A percentile compares a stretch with the other conserved stretches of the same genome.
Evolutionary conservation across 2,888 invertebrate genomes (phyloP).

Genomic region (Hyposoter didymator): DNA sequence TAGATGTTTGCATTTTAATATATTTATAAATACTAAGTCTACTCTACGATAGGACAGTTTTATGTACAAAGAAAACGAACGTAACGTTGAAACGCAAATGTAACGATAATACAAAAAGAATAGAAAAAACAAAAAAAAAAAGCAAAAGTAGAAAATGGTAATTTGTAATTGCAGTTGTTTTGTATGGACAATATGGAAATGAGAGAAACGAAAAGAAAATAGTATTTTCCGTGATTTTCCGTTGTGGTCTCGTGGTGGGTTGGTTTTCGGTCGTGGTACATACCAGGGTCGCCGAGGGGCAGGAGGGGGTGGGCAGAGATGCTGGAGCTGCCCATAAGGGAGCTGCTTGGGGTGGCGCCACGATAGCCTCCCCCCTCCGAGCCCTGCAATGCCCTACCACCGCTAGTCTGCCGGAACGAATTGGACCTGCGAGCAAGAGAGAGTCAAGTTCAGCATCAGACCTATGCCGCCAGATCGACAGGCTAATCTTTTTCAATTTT

Average conservation of each 20-base stretch:
- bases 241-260: slow-evolving; percentile 70
- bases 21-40: slow-evolving; percentile 65
- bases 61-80: slow-evolving; percentile 70
- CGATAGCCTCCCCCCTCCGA: slow-evolving; percentile 89
- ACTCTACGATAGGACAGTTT: slow-evolving; percentile 72
- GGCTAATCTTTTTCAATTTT: slow-evolving; percentile 70
- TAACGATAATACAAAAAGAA: slow-evolving; percentile 71
- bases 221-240: slow-evolving; percentile 50
- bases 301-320: slow-evolving; percentile 97
- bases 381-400: slow-evolving; percentile 86
- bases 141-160: background rate
- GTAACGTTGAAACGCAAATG: slow-evolving; percentile 68
- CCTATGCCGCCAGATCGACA: slow-evolving; percentile 82
- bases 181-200: slow-evolving; percentile 60
- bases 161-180: slow-evolving; percentile 1
- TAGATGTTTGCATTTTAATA: background rate
- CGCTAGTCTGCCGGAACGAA: slow-evolving; percentile 93
- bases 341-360: slow-evolving; percentile 86
- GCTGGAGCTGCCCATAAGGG: slow-evolving; percentile 92
- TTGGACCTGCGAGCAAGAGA: slow-evolving; percentile 92
- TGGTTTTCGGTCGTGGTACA: slow-evolving; percentile 83
- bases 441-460: slow-evolving; percentile 85
- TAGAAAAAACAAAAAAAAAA: slow-evolving; percentile 74
- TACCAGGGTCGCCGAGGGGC: slow-evolving; percentile 90
- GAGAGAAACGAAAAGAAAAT: slow-evolving; percentile 58